Evolutionary conservation across 2,888 invertebrate species (phyloP), one percentile per base, ranked within the genome.

Genomic region (Yponomeuta cagnagella): DNA sequence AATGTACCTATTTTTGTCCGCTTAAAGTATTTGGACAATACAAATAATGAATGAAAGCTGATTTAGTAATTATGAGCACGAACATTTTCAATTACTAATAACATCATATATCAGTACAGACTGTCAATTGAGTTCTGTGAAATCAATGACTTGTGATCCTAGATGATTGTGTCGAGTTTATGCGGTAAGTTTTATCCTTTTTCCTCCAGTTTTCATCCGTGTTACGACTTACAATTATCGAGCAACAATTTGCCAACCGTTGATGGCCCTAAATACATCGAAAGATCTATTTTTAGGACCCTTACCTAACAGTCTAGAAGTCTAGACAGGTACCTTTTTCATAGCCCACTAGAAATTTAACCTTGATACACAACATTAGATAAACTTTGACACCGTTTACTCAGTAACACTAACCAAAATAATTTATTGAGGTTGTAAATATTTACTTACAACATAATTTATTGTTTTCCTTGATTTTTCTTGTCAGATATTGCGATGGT

Each of bases 401-500:
- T 15, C 15, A 58, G 1, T 58, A 12, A 58, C 3, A 58, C 52
- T 58, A 58, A 58, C 52, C 12, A 15, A 58, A 58, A 58, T 2
- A 15, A 58, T 52, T 12, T 52, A 52, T 58, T 12, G 12, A 15
- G 52, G 12, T 58, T 15, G 3, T 58, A 58, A 58, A 58, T 12
- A 52, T 37, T 37, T 12, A 52, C 10, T 12, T 9, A 52, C 52
- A 58, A 5, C 15, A 43, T 58, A 58, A 15, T 58, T 58, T 12
- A 58, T 58, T 10, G 52, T 52, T 58, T 58, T 58, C 15, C 52
- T 63, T 72, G 15, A 71, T 72, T 70, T 72, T 4, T 72, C 58
- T 70, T 69, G 66, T 52, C 72, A 72, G 72, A 72, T 72, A 58
- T 68, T 31, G 52, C 67, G 63, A 70, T 48, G 48, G 48, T 67